Conservation (phyloP, 2,797 vertebrate genomes). For the Limnodromus scolopaceus region DNA sequence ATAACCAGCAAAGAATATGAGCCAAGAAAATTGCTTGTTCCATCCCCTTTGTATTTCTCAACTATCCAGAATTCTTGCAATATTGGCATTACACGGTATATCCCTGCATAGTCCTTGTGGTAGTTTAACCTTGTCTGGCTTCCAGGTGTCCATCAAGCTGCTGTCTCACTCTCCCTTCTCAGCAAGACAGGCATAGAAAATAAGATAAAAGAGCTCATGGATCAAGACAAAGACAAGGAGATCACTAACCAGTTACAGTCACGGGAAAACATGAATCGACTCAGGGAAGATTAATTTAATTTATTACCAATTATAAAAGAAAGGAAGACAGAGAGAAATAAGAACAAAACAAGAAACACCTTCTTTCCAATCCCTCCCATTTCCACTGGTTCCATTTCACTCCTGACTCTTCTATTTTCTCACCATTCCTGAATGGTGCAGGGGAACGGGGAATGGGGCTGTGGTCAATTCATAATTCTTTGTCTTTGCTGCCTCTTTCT, state of each 20-base stretch:
- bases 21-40: neutral
- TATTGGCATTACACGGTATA: neutral
- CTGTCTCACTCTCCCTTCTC: neutral
- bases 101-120: neutral
- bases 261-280: accelerated
- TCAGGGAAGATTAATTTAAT: neutral
- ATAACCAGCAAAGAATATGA: neutral
- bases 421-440: accelerated
- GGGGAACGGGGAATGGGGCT: neutral
- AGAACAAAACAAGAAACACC: neutral
- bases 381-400: neutral
- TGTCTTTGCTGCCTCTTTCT: accelerated
- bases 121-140: neutral
- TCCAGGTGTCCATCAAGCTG: neutral
- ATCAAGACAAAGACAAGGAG: neutral
- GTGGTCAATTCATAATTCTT: neutral
- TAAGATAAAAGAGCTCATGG: neutral
- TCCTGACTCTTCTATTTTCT: neutral
- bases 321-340: neutral
- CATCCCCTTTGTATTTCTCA: neutral
- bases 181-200: neutral
- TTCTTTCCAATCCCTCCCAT: neutral
- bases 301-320: neutral
- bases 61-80: neutral
- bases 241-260: neutral